A percentile compares a stretch with the other conserved stretches of the same genome.
phyloP scores from a whole-genome alignment of 2,113 vertebrate species.

The Nymphicus hollandicus region DNA sequence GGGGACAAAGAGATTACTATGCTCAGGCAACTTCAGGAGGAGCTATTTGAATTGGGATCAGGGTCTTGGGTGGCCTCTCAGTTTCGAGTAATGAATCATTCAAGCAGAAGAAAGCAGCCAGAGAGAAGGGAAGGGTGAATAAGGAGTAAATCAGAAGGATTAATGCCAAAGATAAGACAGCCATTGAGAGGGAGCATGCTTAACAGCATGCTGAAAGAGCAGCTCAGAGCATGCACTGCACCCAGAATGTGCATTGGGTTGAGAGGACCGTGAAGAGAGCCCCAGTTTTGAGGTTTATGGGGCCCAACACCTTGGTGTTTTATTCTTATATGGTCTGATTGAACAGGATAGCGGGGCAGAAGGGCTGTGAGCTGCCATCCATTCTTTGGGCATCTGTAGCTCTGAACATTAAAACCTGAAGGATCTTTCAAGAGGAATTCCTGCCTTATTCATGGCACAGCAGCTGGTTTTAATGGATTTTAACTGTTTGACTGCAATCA shows the following conservation, averaged over 20 bases:
- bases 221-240: not conserved
- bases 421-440: not conserved
- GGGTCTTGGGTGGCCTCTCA: not conserved
- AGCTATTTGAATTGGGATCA: not conserved
- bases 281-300: not conserved
- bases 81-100: not conserved
- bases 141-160: not conserved
- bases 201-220: not conserved
- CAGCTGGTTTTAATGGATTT: constrained; percentile 37
- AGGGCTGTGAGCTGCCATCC: not conserved
- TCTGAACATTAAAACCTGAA: not conserved
- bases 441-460: not conserved
- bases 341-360: not conserved
- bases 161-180: not conserved
- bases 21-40: not conserved
- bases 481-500: not conserved
- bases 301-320: not conserved
- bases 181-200: not conserved
- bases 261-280: not conserved
- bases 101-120: not conserved
- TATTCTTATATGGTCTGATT: no score
- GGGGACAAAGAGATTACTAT: not conserved
- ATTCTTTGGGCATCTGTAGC: not conserved
- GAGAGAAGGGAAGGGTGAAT: not conserved
- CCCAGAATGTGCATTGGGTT: not conserved